Base-by-base conservation (phyloP, 2,797 vertebrate species). In the Pelobates cultripes region DNA sequence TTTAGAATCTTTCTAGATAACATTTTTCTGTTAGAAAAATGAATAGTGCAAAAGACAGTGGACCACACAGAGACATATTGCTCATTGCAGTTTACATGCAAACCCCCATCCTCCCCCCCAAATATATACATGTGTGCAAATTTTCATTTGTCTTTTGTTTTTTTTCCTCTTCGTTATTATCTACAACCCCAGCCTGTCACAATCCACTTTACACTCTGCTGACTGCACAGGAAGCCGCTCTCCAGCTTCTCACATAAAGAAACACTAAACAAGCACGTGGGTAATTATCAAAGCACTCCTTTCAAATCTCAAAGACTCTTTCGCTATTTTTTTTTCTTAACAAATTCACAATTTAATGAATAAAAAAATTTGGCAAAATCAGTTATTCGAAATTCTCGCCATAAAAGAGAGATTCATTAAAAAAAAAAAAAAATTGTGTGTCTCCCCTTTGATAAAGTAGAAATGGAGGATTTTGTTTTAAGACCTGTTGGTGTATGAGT, bases 181-280 rank as follows among this genome's bases (percentile, higher is more conserved):
- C 41, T 70, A 40, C n/a, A n/a, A 12, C 28, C 61, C 17, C 2
- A 14, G 28, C 7, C 61, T 64, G 64, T 57, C 64, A 67, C 51
- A 57, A 77, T 69, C 12, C 15, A 43, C 40, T 55, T 70, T 70
- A 45, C 55, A 61, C 53, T 61, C 67, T 40, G 43, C 41, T 70
- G 57, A 17, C 51, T 60, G 68, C 12, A 40, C 12, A 61, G 67
- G 53, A 61, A 78, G 76, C 41, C 42, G 4, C 55, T 60, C 41
- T 61, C 42, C 68, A 45, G 40, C 17, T 43, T 60, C 53, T 44
- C 28, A 70, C 14, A 77, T 57, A 77, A 57, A 40, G 61, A 17
- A 64, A 64, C 61, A 64, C 10, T 40, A 64, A 64, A 40, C 5
- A 64, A 64, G n/a, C 14, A 2, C 14, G 17, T 40, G 17, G 28